phyloP scores from a whole-genome alignment of 2,888 invertebrate genomes.

The Neoitamus cyanurus region DNA sequence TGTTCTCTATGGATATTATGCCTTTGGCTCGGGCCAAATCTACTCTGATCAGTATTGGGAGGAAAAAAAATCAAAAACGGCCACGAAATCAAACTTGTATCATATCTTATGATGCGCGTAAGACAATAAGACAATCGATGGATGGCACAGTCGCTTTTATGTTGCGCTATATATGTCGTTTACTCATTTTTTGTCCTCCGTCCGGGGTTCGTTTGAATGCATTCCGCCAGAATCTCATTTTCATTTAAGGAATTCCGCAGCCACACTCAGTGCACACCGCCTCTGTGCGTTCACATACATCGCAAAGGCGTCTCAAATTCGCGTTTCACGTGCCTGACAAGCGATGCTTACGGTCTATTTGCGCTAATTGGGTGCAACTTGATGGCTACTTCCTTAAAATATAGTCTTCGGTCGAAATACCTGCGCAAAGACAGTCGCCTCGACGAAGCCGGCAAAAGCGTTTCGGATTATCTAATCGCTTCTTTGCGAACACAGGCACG shows the following conservation, averaged over 20 bases:
- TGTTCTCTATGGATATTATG: conserved; percentile 37
- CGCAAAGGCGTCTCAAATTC: not conserved
- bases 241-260: conserved; percentile 42
- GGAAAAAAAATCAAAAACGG: conserved; percentile 31
- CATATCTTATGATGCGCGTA: conserved; percentile 45
- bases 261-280: conserved; percentile 22
- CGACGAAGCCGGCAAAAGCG: not conserved
- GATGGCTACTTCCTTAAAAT: not conserved
- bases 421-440: not conserved
- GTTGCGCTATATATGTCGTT: conserved; percentile 45
- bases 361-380: not conserved
- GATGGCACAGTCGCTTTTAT: conserved; percentile 38
- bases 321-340: not conserved
- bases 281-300: not conserved
- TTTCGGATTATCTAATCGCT: not conserved
- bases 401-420: not conserved
- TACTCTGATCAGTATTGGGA: conserved; percentile 35
- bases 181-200: conserved; percentile 36
- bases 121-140: conserved; percentile 44
- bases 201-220: conserved; percentile 37
- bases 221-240: conserved; percentile 43
- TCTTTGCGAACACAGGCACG: not conserved
- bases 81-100: conserved; percentile 36
- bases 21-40: conserved; percentile 19
- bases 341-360: not conserved